A percentile compares a stretch with the other conserved stretches of the same genome.
phyloP scores from a whole-genome alignment of 1,140 invertebrate genomes.

The Calycopis cecrops region DNA sequence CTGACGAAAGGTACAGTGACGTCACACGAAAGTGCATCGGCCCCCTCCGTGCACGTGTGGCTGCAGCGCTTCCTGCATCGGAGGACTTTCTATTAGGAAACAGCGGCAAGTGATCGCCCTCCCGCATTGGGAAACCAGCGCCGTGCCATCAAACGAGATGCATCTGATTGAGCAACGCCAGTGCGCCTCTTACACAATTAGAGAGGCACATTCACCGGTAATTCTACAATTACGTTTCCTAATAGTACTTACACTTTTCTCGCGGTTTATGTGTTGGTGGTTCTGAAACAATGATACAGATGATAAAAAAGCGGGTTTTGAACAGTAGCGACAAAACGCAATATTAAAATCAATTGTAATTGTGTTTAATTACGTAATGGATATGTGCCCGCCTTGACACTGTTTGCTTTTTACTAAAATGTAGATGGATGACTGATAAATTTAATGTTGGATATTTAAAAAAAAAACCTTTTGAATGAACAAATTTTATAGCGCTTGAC shows the following conservation, averaged over 20 bases:
- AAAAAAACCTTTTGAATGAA: neutral
- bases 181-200: constrained; percentile 55
- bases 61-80: constrained; percentile 61
- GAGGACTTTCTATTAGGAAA: constrained; percentile 73
- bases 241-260: constrained; percentile 56
- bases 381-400: constrained; percentile 42
- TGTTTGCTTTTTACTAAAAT: constrained; percentile 43
- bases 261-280: constrained; percentile 17
- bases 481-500: neutral
- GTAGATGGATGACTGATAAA: constrained; percentile 5
- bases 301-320: neutral
- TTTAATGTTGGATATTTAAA: neutral
- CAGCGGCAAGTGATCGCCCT: constrained; percentile 42
- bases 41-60: constrained; percentile 57
- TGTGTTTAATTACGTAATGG: constrained; percentile 17
- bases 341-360: constrained; percentile 20
- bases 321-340: constrained; percentile 1
- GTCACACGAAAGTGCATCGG: constrained; percentile 72
- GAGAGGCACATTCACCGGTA: constrained; percentile 23
- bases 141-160: constrained; percentile 51
- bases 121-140: constrained; percentile 58
- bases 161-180: constrained; percentile 62
- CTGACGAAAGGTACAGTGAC: constrained; percentile 71
- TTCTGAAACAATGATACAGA: neutral
- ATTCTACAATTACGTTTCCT: constrained; percentile 5